Evolutionary conservation across 2,797 vertebrate genomes (phyloP).

Genomic region (Naso thynnoides): DNA sequence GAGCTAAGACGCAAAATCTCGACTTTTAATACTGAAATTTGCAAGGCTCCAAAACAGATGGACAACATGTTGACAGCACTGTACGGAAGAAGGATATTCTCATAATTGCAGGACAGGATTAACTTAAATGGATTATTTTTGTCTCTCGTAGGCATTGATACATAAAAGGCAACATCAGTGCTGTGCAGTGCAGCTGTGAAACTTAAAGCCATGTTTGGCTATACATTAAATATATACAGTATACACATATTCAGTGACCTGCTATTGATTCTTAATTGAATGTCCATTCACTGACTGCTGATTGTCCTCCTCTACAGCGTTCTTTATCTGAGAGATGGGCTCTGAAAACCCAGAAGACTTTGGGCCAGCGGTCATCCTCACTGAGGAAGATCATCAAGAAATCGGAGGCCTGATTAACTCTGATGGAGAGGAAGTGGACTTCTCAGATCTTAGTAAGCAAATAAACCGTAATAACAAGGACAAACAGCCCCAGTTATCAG

Average conservation of each 20-base stretch:
- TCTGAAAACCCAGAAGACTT: conserved; percentile 76
- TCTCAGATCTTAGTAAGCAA: conserved; percentile 71
- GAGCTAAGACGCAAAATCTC: too few species aligned
- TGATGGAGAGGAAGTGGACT: conserved; percentile 83
- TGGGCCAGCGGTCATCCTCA: conserved; percentile 53
- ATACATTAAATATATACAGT: too few species aligned
- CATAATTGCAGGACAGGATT: too few species aligned
- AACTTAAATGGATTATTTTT: too few species aligned
- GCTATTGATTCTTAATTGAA: neutral
- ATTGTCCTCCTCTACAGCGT: conserved; percentile 30
- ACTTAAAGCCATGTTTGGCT: neutral
- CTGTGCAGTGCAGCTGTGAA: neutral
- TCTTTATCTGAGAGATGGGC: conserved; percentile 70
- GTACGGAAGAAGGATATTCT: too few species aligned
- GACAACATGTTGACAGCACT: too few species aligned
- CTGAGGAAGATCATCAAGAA: conserved; percentile 73
- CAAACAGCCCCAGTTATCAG: too few species aligned
- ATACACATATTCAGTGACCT: neutral
- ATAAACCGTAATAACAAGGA: neutral
- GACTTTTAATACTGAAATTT: too few species aligned
- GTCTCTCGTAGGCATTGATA: neutral
- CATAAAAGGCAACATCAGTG: neutral
- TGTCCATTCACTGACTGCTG: conserved; percentile 5
- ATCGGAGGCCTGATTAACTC: conserved; percentile 83
- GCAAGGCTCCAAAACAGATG: too few species aligned